Evolutionary conservation across 2,888 invertebrate genomes (phyloP), one percentile per base, ranked within the genome.

Genomic region (Sphaeridia pumilis): DNA sequence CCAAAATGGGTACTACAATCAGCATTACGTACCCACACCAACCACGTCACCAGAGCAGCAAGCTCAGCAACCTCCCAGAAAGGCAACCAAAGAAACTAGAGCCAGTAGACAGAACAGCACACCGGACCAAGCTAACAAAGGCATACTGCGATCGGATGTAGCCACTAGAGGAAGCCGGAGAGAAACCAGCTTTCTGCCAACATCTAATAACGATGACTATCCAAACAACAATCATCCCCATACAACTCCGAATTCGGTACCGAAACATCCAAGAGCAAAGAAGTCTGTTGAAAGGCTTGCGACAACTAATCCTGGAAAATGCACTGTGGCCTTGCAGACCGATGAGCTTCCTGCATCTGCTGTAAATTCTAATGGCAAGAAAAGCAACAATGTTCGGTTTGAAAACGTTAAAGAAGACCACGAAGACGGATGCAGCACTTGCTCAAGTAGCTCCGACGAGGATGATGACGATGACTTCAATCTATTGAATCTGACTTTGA

Each of bases 391-490:
- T 36, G 49, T 49, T 14, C 25, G 49, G 17, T 49, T 49, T 21
- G 49, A 49, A 41, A 49, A 49, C 28, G 46, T 52, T 4, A n/a
- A 36, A n/a, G 47, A 47, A 24, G 36, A 47, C 36, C 36, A 47
- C 21, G 46, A 7, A 17, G 38, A 52, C 22, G 52, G 34, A 20
- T 52, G 52, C 28, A 52, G 52, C 26, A 52, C 52, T 31, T 52
- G 52, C 31, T 46, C 46, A 20, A 46, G 46, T 20, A 51, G 51
- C 45, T 51, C 51, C 25, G 46, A 46, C 42, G 35, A 34, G 3
- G 46, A 46, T 7, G 46, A 46, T 12, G 52, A 52, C 14, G 52
- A 52, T 17, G 46, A 52, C 25, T 20, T 41, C 22, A 36, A 49
- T n/a, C 28, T 49, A 10, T 12, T 49, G 10, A 49, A 35, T 27